Evolutionary conservation across 2,888 invertebrate genomes (phyloP).

Genomic region (Agriotes lineatus): DNA sequence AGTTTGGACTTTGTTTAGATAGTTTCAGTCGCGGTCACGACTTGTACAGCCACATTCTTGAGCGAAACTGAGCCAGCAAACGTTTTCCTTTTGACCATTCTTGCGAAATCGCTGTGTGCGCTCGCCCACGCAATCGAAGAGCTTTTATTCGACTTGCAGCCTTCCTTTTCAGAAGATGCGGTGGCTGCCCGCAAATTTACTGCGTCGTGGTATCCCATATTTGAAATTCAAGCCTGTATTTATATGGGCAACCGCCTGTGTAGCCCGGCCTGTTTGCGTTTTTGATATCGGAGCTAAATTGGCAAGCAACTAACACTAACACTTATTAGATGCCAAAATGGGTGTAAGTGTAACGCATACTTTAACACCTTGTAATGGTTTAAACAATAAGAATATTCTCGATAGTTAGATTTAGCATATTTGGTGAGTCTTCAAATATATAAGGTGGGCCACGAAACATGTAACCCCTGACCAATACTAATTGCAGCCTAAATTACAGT

Average conservation of each 20-base stretch:
- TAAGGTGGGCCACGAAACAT: too few relatives aligned
- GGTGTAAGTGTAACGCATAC: too few relatives aligned
- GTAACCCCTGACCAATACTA: too few relatives aligned
- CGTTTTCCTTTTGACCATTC: slow-evolving; percentile 26
- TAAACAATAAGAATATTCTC: too few relatives aligned
- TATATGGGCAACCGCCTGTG: background rate
- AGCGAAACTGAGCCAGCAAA: slow-evolving; percentile 11
- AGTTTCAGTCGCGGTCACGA: slow-evolving; percentile 11
- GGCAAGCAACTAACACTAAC: too few relatives aligned
- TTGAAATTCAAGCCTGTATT: background rate
- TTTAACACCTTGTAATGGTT: too few relatives aligned
- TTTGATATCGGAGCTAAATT: too few relatives aligned
- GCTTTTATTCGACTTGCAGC: background rate
- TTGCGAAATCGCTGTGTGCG: slow-evolving; percentile 9
- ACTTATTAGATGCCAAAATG: too few relatives aligned
- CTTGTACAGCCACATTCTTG: slow-evolving; percentile 22
- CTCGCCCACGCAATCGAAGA: slow-evolving; percentile 11
- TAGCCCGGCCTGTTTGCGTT: background rate
- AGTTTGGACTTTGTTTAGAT: slow-evolving; percentile 14
- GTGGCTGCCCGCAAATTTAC: background rate
- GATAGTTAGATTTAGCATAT: too few relatives aligned
- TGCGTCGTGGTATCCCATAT: background rate
- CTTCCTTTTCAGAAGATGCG: slow-evolving; percentile 10
- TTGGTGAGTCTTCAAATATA: too few relatives aligned
- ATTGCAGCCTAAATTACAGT: too few relatives aligned